Evolutionary conservation across 2,888 invertebrate genomes (phyloP), one percentile per base, ranked within the genome.

Genomic region (Tenthredo mesomela): DNA sequence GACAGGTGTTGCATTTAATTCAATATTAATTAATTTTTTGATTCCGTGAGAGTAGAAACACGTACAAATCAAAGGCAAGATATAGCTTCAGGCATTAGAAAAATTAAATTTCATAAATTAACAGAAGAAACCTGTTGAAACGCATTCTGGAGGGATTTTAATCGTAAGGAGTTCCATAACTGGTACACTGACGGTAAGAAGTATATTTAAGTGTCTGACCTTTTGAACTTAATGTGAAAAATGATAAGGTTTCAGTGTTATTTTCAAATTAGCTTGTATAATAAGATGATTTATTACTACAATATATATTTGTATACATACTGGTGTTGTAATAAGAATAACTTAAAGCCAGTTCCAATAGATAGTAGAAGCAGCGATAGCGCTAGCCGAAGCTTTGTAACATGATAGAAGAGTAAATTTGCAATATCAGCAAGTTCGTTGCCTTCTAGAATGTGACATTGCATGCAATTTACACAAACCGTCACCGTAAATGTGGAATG

Each of bases 331-430:
- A 21, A 9, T 5, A 58, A 61, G 61, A 15, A 40, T 80, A 61
- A 61, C 15, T 29, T 40, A 5, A 21, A 58, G 40, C 40, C 21
- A 40, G 5, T 40, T 37, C 25, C 18, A 7, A 15, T 7, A 40
- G 37, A 37, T 37, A 61, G 21, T 40, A 80, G 6, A 61, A n/a
- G 61, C 18, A 73, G 12, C 18, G 12, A 25, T 29, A 54, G 54
- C 33, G 18, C 10, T 40, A 80, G 21, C 40, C 21, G 10, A 61
- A 9, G 21, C 37, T 25, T 80, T 40, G 61, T 37, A 58, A 80
- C 15, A 61, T 40, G 80, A 80, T 58, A 80, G 15, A 0, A 33
- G 29, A 50, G 58, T 54, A 21, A 18, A 80, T 82, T n/a, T 82
- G 65, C 82, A 82, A 15, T 10, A 82, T 47, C 18, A 9, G 50